Base-by-base conservation (phyloP, 1,140 invertebrate species). In the Heliconius congener region DNA sequence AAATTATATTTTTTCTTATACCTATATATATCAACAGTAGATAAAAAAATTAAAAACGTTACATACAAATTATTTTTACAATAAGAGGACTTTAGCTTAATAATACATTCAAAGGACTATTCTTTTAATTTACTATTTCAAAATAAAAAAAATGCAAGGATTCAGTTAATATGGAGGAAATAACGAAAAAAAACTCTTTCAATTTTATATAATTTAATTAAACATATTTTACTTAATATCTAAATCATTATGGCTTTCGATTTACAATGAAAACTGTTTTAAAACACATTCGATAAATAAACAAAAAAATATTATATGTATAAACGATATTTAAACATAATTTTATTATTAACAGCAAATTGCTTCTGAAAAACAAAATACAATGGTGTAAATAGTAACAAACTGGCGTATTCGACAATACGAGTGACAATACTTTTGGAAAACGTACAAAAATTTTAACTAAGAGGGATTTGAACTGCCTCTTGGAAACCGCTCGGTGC, bases 191-290 rank as follows among this genome's bases (percentile, higher is more conserved):
- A 13, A 11, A 27, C 3, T n/a, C 3, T 66, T 57, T 13, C 23
- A 66, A 30, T 66, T 66, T 66, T 66, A 66, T 66, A 66, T 66
- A 66, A 66, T 66, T 66, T 66, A 66, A 66, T 66, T 66, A 66
- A 66, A 66, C 60, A 66, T 66, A 66, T 66, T 66, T 30, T n/a
- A 66, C 60, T 66, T 66, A 30, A 30, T n/a, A 30, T 66, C 60
- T 66, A 66, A 66, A 66, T 30, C 27, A 66, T 66, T 66, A 66
- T 66, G 60, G 60, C 60, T 66, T 30, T n/a, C 60, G 60, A 66
- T 66, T 66, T 66, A 30, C 27, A 66, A 66, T 66, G 27, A 27
- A 66, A 30, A 66, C 23, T 5, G 57, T n/a, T 27, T 27, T 66
- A 30, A 66, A 57, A 27, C 8, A 66, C 23, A 55, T 27, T 66